Evolutionary conservation across 2,113 vertebrate genomes (phyloP), one percentile per base, ranked within the genome.

Genomic region (Casuarius casuarius): DNA sequence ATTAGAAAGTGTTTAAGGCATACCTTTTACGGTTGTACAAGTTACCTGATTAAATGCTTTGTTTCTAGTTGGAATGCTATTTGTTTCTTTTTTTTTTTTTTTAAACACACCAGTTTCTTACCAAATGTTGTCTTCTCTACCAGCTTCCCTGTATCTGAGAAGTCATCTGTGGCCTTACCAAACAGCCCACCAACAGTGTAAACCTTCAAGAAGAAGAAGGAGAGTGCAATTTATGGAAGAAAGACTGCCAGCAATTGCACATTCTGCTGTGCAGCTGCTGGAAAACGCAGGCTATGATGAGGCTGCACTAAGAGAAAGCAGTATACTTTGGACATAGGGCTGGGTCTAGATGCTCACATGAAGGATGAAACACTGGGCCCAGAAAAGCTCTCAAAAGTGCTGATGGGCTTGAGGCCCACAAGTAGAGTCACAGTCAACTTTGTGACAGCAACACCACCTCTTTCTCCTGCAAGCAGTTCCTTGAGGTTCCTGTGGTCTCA

Each of bases 81-180:
- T 68, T 71, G 25, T n/a, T 84, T 61, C 20, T 21, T 48, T 26
- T 25, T 73, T 8, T 42, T 35, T 23, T 48, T 49, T 76, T 11
- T 74, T 31, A 58, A 75, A 20, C 4, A 22, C 5, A 68, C 23
- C 2, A 12, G 1, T 85, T 54, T 81, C 98, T 98, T 96, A 99
- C 99, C 98, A 5, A 98, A 99, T 0, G 99, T 99, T 4, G 99
- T 98, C 95, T 98, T 99, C 97, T 99, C 99, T 61, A 99, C 72
- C 87, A 99, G 96, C 73, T 96, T 98, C 71, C 99, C 99, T 0
- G 87, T 97, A 91, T 99, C 97, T 44, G 98, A 97, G 96, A 99
- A 99, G 96, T 99, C 98, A 25, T 99, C 97, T 8, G 99, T 99
- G 73, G 99, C 99, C 90, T 97, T 98, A 80, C 99, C 99, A 85